A percentile compares a stretch with the other conserved stretches of the same genome.
Evolutionary conservation across 2,113 vertebrate genomes (phyloP).

Genomic region (Psettodes erumei): DNA sequence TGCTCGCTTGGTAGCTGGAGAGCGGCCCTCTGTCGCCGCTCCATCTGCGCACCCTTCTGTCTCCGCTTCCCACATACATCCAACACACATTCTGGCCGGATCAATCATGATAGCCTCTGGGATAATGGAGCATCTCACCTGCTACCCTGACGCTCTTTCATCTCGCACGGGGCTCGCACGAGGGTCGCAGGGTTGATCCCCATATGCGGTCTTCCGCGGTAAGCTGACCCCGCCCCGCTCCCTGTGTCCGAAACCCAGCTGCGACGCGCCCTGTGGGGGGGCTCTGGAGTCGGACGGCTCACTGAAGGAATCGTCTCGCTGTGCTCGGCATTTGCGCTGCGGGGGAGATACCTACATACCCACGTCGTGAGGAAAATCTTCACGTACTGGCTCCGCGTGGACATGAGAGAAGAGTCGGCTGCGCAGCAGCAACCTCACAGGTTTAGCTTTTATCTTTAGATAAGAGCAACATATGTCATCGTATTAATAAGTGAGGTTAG

Average conservation of each 20-base stretch:
- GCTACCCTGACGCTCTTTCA: conserved; percentile 30
- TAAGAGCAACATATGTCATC: neutral
- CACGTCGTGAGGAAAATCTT: neutral
- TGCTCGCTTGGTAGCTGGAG: conserved; percentile 51
- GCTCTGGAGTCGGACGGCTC: conserved; percentile 3
- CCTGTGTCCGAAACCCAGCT: conserved; percentile 10
- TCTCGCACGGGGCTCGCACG: conserved; percentile 17
- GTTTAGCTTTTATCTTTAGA: neutral
- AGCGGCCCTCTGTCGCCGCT: conserved; percentile 52
- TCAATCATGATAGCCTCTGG: conserved; percentile 51
- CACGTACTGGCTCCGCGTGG: neutral
- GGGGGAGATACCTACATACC: conserved; percentile 1
- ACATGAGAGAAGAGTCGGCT: neutral
- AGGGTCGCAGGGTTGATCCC: conserved; percentile 25
- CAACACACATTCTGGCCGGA: conserved; percentile 63
- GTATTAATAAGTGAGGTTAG: neutral
- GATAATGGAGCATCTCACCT: conserved; percentile 55
- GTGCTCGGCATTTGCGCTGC: neutral
- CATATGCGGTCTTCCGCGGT: neutral
- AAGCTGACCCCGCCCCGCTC: neutral
- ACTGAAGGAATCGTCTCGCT: conserved; percentile 1
- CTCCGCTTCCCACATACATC: conserved; percentile 68
- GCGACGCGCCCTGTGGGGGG: conserved; percentile 3
- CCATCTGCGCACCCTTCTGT: conserved; percentile 69
- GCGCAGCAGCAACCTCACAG: neutral